A percentile compares a stretch with the other conserved stretches of the same genome.
These are phyloP conservation scores for Pseudochirops corinnae DNA, from an alignment of 2,797 vertebrate genomes.

Conservation along the genomic window DNA sequence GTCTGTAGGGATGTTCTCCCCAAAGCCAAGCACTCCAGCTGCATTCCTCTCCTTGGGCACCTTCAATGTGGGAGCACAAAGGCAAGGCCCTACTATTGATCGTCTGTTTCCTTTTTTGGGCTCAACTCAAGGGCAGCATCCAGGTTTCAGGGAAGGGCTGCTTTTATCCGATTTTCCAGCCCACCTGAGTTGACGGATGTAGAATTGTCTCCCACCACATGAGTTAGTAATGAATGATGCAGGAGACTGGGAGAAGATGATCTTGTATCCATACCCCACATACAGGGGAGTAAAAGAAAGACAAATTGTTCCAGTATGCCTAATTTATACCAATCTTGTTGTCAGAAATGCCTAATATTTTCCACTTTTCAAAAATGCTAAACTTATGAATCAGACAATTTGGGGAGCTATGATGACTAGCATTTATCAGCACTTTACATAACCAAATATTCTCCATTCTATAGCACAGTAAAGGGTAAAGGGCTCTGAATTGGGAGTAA, in stretches of 20 bases:
- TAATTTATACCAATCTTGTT: neutral
- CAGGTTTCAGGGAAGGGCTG: neutral
- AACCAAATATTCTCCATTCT: neutral
- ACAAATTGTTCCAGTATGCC: neutral
- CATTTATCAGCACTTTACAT: neutral
- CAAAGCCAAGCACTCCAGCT: neutral
- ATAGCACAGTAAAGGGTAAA: neutral
- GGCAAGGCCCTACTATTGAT: neutral
- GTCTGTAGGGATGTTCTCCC: neutral
- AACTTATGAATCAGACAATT: neutral
- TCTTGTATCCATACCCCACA: neutral
- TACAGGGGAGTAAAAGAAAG: neutral
- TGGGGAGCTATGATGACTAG: neutral
- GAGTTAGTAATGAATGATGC: neutral
- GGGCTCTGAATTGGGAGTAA: neutral
- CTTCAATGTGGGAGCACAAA: neutral
- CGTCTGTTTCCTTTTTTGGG: neutral
- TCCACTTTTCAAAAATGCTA: neutral
- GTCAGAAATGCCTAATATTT: neutral
- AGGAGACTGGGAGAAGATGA: neutral
- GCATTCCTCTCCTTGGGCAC: neutral
- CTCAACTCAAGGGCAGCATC: neutral
- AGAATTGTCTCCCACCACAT: neutral
- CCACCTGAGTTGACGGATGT: neutral
- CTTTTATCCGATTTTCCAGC: slow-evolving; percentile 16